Percentiles rank a stretch among this genome's conserved stretches.
Conservation (phyloP, 2,797 vertebrate species). For the Gymnocypris eckloni region DNA sequence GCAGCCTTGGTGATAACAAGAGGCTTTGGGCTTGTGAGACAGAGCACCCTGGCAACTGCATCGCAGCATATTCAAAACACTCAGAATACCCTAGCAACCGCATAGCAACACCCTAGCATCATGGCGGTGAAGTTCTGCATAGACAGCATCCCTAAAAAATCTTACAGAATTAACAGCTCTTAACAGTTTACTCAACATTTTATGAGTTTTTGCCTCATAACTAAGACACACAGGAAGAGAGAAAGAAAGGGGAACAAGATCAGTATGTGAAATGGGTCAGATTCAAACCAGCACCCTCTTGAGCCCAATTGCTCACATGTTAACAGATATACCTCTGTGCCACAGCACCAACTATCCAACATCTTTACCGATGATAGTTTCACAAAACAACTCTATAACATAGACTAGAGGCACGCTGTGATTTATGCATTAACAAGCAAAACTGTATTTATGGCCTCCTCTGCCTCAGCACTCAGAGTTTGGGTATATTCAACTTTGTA, state of each 20-base stretch:
- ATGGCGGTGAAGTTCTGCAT: too few species aligned
- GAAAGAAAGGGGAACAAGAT: background rate
- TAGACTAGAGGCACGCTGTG: background rate
- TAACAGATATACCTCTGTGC: background rate
- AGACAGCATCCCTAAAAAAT: too few species aligned
- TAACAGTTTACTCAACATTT: background rate
- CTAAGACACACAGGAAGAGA: background rate
- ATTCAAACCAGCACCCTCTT: background rate
- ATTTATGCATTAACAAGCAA: constrained; percentile 12
- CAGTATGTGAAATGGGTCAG: background rate
- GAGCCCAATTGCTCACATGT: background rate
- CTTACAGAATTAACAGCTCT: background rate
- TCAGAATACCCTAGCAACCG: too few species aligned
- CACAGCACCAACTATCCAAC: background rate
- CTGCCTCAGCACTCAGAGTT: background rate
- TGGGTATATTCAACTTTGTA: background rate
- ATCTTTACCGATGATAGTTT: constrained; percentile 16
- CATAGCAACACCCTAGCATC: too few species aligned
- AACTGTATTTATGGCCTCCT: background rate
- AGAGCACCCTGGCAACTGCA: too few species aligned
- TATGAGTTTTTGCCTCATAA: background rate
- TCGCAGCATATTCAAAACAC: too few species aligned
- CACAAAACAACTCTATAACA: constrained; percentile 18
- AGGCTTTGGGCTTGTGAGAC: background rate
- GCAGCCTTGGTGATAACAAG: background rate